A percentile compares a stretch with the other conserved stretches of the same genome.
Conservation (phyloP, 1,140 invertebrate species). For the Drosophila novamexicana region DNA sequence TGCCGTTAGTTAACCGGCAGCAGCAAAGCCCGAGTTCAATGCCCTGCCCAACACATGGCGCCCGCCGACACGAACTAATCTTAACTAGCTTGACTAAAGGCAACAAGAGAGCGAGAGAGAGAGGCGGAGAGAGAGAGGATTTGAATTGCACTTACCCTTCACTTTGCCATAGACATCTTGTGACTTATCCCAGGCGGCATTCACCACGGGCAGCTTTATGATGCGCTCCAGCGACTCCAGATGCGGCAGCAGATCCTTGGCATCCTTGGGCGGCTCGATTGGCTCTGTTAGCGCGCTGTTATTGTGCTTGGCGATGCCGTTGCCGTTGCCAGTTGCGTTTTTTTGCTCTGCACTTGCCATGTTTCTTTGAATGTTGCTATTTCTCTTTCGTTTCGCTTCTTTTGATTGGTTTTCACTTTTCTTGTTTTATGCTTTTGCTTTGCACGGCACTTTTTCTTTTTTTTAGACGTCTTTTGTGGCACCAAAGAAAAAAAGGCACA, state of each 20-base stretch:
- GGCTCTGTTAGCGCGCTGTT: slow-evolving; percentile 15
- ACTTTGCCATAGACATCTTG: slow-evolving; percentile 86
- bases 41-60: slow-evolving; percentile 39
- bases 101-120: no score
- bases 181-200: slow-evolving; percentile 86
- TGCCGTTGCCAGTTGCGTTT: slow-evolving; percentile 56
- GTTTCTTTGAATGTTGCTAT: slow-evolving; percentile 28
- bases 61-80: slow-evolving; percentile 13
- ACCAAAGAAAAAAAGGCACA: slow-evolving; percentile 63
- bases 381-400: slow-evolving; percentile 33
- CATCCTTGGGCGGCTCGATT: slow-evolving; percentile 70
- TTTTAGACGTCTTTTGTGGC: slow-evolving; percentile 46
- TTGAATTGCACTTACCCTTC: slow-evolving; percentile 82
- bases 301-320: slow-evolving; percentile 49
- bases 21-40: slow-evolving; percentile 51
- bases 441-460: slow-evolving; percentile 71
- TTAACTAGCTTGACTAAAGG: not conserved
- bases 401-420: slow-evolving; percentile 61
- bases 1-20: slow-evolving; percentile 52
- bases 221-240: slow-evolving; percentile 86
- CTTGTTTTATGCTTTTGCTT: slow-evolving; percentile 55
- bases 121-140: no score
- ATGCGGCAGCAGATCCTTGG: slow-evolving; percentile 84
- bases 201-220: slow-evolving; percentile 86
- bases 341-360: slow-evolving; percentile 77